A percentile compares a stretch with the other conserved stretches of the same genome.
Evolutionary conservation across 2,113 vertebrate species (phyloP).

Genomic region (Recurvirostra avosetta): DNA sequence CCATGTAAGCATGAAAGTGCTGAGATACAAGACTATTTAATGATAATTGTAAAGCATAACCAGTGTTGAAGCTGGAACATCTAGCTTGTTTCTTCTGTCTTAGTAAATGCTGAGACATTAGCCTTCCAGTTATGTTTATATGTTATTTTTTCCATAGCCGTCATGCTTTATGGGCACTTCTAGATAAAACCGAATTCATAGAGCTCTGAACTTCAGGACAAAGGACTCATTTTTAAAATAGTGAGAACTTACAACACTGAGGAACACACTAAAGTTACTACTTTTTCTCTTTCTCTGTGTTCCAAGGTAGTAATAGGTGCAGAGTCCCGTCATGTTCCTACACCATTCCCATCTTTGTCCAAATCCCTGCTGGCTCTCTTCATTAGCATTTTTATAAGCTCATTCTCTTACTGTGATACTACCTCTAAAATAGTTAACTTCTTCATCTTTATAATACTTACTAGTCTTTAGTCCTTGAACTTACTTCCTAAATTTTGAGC

Average conservation of each 20-base stretch:
- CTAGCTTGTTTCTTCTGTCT: background rate
- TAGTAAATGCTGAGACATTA: background rate
- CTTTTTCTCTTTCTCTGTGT: background rate
- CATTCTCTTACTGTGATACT: background rate
- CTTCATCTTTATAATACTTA: background rate
- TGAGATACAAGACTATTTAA: background rate
- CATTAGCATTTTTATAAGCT: background rate
- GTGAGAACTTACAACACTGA: background rate
- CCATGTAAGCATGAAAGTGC: accelerated
- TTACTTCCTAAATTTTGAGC: conserved; percentile 26
- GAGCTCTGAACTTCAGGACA: background rate
- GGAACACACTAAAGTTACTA: background rate
- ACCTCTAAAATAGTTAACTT: background rate
- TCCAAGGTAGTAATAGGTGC: background rate
- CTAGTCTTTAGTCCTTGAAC: conserved; percentile 26
- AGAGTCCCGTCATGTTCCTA: background rate
- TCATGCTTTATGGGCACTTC: background rate
- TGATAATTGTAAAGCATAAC: background rate
- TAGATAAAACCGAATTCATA: background rate
- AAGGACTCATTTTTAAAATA: background rate
- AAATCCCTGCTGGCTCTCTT: background rate
- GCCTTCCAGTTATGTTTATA: background rate
- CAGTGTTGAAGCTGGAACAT: background rate
- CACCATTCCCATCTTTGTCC: background rate
- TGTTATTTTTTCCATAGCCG: background rate